A percentile compares a stretch with the other conserved stretches of the same genome.
phyloP scores from a whole-genome alignment of 1,140 invertebrate genomes.

The Drosophila carrolli region DNA sequence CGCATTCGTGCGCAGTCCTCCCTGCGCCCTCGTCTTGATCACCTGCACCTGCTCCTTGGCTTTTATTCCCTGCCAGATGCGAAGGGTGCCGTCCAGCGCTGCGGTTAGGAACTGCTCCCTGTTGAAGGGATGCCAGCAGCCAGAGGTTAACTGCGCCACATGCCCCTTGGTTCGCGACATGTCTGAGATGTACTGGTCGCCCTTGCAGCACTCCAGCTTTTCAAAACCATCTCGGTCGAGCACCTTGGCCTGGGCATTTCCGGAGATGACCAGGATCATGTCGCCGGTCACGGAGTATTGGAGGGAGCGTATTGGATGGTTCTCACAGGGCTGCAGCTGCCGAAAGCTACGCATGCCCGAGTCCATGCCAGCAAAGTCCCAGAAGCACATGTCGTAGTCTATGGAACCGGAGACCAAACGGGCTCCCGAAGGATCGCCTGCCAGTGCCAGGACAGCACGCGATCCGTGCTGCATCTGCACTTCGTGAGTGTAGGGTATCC shows the following conservation, averaged over 20 bases:
- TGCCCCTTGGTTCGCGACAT: conserved; percentile 98
- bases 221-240: conserved; percentile 98
- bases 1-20: conserved; percentile 95
- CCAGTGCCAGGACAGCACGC: conserved; percentile 94
- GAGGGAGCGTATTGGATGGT: conserved; percentile 95
- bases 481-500: conserved; percentile 92
- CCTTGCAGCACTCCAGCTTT: conserved; percentile 97
- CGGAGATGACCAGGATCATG: conserved; percentile 96
- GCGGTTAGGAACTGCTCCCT: conserved; percentile 98
- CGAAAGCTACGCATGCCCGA: conserved; percentile 94
- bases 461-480: conserved; percentile 93
- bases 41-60: conserved; percentile 91
- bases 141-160: conserved; percentile 94
- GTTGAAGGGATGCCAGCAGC: conserved; percentile 96
- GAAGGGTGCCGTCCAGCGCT: conserved; percentile 95
- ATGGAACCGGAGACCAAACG: conserved; percentile 96
- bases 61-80: conserved; percentile 94
- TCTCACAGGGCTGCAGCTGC: conserved; percentile 96
- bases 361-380: conserved; percentile 99
- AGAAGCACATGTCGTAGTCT: conserved; percentile 98
- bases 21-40: conserved; percentile 95
- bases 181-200: conserved; percentile 98
- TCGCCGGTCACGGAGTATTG: conserved; percentile 98
- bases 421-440: conserved; percentile 96
- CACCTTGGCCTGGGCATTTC: conserved; percentile 96